Base-by-base conservation (phyloP, 2,113 vertebrate genomes). In the Cryptomyrus ogoouensis region DNA sequence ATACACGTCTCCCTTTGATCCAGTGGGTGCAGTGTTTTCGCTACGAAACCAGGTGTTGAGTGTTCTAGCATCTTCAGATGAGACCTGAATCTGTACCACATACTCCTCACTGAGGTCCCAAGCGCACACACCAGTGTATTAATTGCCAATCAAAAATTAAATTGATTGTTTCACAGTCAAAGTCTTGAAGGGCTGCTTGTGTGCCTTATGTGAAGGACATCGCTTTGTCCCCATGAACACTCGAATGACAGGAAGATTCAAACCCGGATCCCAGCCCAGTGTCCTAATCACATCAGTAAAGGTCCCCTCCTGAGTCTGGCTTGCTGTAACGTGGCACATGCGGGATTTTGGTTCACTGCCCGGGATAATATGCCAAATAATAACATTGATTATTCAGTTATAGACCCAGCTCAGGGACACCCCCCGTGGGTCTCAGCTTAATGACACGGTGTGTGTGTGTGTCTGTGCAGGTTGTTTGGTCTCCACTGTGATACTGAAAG, bases 1-100 rank as follows among this genome's bases (percentile, higher is more conserved):
- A 95, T 93, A 93, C 74, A 80, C 1, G 35, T 39, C 91, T 56
- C 39, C 47, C 92, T 94, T 62, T 49, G 87, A 88, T 93, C 15
- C 90, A 77, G 44, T 83, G 91, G 90, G 89, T 88, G 90, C 46
- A 10, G 19, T 0, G 62, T 93, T 85, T 92, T 91, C 90, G 90
- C 91, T 89, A 74, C 91, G 83, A 74, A 90, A 80, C 31, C 70
- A 89, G 15, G 31, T 27, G 50, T 83, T 83, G 44, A 52, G 66
- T 31, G 27, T 83, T 52, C 50, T 52, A 85, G 9, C 49, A 15
- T 87, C 49, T 52, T 52, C 49, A 53, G 83, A 49, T 85, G 44
- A 13, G 46, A 49, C 42, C 10, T 13, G 62, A 70, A 70, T 70
- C 62, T 70, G 62, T 13, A 70, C 10, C 3, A 5, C n/a, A 31